A percentile compares a stretch with the other conserved stretches of the same genome.
phyloP scores from a whole-genome alignment of 2,888 invertebrate species.

The Microctonus aethiopoides region DNA sequence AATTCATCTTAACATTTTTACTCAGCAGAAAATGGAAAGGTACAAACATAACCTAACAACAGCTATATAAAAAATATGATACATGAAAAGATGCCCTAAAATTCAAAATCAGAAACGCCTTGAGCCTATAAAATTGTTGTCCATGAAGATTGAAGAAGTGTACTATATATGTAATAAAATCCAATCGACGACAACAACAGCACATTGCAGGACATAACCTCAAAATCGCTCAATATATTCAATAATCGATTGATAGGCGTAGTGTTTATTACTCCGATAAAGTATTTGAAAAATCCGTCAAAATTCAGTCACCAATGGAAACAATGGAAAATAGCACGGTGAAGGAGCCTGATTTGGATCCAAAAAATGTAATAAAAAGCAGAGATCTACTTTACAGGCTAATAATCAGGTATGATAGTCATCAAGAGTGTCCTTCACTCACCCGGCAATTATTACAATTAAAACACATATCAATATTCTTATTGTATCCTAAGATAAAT shows the following conservation, averaged over 20 bases:
- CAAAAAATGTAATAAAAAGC: conserved; percentile 86
- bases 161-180: too few relatives aligned
- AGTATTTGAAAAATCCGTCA: conserved; percentile 18
- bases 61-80: too few relatives aligned
- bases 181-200: too few relatives aligned
- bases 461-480: not conserved
- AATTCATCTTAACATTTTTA: too few relatives aligned
- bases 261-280: conserved; percentile 37
- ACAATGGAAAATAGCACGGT: conserved; percentile 48
- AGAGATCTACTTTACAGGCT: conserved; percentile 89
- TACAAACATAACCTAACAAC: too few relatives aligned
- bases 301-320: conserved; percentile 43
- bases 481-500: not conserved
- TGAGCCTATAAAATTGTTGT: too few relatives aligned
- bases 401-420: conserved; percentile 81
- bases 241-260: conserved; percentile 47
- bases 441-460: not conserved
- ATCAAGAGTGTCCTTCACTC: too few relatives aligned
- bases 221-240: not conserved
- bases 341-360: conserved; percentile 72
- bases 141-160: too few relatives aligned
- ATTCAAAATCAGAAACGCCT: too few relatives aligned
- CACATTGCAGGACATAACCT: too few relatives aligned
- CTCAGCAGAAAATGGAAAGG: too few relatives aligned
- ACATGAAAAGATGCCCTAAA: too few relatives aligned